Base-by-base conservation (phyloP, 2,888 invertebrate species). In the Morpho deidamia region DNA sequence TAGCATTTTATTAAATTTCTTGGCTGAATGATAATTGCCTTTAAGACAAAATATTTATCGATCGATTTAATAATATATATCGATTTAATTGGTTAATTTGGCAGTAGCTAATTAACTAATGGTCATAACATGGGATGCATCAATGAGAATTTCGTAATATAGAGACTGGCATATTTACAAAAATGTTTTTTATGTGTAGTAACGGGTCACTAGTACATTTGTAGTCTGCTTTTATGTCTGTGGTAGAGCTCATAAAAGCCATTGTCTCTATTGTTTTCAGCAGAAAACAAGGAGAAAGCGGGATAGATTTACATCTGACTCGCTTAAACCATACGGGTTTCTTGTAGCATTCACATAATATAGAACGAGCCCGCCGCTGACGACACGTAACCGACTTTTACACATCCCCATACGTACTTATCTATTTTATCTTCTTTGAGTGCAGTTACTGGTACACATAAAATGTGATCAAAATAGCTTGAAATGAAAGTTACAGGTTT, bases 261-360 rank as follows among this genome's bases (percentile, higher is more conserved):
- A 51, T 59, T 59, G 55, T 53, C 48, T 58, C 46, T 9, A 49
- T 50, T 50, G 50, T 50, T 9, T 50, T 11, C 35, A 44, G 47
- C 32, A 44, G 40, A 48, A 57, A 48, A 50, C 33, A 37, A 46
- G 14, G 8, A 49, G 33, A 32, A 37, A 46, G 14, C 14, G 40
- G 34, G 35, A 12, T 11, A 48, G 42, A 48, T 9, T 37, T 53
- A 42, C 14, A 37, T 42, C 42, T 50, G 35, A 44, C 51, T 48
- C 42, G 44, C 41, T 53, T 49, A 11, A 33, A 51, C 44, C 42
- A 12, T 47, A 56, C 42, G 50, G 39, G 53, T 44, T 58, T 40
- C 23, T 23, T 23, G 23, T 23, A 23, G 23, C 23, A 23, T 23
- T 23, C 4, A 23, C 23, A 23, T 23, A 23, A 23, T 23, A n/a